phyloP scores from a whole-genome alignment of 2,888 invertebrate genomes.

The Frankliniella fusca region DNA sequence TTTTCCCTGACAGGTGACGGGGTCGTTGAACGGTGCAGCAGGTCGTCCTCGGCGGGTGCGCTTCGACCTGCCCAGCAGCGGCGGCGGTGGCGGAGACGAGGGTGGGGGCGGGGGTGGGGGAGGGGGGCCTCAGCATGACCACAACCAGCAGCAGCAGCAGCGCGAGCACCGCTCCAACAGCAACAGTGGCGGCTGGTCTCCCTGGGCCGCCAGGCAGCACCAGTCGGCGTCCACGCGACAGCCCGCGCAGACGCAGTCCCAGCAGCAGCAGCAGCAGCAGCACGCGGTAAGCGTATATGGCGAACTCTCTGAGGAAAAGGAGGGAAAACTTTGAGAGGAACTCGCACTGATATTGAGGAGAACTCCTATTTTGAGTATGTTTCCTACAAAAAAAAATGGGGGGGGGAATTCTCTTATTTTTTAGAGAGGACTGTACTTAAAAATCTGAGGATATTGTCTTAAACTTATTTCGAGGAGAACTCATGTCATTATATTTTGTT shows the following conservation, averaged over 20 bases:
- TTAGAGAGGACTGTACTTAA: no score
- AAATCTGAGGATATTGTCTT: no score
- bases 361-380: no score
- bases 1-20: not conserved
- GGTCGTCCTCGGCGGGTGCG: not conserved
- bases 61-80: not conserved
- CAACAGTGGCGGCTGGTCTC: not conserved
- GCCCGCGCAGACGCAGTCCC: not conserved
- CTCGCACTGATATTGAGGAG: no score
- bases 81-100: not conserved
- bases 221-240: not conserved
- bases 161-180: not conserved
- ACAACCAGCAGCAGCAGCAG: not conserved
- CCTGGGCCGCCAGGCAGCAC: not conserved
- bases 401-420: no score
- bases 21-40: not conserved
- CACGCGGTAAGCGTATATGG: no score
- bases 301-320: no score
- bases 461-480: no score
- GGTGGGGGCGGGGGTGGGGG: not conserved
- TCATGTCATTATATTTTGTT: no score
- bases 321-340: no score
- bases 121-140: not conserved
- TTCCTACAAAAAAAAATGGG: no score
- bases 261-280: not conserved